Percentiles rank a stretch among this genome's conserved stretches.
phyloP scores from a whole-genome alignment of 2,888 invertebrate genomes.

The Zonitis immaculata region DNA sequence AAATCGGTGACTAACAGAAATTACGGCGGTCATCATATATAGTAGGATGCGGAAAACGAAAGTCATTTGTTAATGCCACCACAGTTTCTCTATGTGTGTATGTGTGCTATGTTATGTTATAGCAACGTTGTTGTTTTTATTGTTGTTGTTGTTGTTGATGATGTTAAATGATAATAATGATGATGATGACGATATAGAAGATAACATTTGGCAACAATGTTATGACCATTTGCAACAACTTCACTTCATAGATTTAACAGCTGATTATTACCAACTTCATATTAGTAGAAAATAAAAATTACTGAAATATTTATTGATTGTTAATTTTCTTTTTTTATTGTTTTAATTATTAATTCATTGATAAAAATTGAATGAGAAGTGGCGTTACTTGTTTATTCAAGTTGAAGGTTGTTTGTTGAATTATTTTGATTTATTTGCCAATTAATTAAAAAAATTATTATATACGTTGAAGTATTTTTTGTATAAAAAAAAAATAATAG shows the following conservation, averaged over 20 bases:
- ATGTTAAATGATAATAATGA: no score
- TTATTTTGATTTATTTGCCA: neutral
- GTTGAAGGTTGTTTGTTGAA: neutral
- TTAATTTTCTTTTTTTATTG: neutral
- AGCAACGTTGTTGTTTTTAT: no score
- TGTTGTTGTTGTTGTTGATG: no score
- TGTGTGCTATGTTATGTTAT: no score
- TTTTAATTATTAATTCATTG: neutral
- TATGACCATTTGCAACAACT: no score
- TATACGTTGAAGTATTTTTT: no score
- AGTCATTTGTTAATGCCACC: constrained; percentile 18
- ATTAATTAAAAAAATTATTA: neutral
- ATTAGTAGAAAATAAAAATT: neutral
- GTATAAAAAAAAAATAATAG: no score
- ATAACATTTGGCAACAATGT: no score
- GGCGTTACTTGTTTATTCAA: neutral
- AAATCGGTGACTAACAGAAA: constrained; percentile 35
- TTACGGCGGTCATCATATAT: constrained; percentile 9
- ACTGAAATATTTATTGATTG: neutral
- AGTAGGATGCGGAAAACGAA: constrained; percentile 17
- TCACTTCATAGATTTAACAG: constrained; percentile 19
- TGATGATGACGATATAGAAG: no score
- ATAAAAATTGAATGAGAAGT: neutral
- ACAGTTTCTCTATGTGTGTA: constrained; percentile 7
- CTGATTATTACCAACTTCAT: constrained; percentile 32